Conservation (phyloP, 1,140 invertebrate species). For the Lordiphosa mommai region DNA sequence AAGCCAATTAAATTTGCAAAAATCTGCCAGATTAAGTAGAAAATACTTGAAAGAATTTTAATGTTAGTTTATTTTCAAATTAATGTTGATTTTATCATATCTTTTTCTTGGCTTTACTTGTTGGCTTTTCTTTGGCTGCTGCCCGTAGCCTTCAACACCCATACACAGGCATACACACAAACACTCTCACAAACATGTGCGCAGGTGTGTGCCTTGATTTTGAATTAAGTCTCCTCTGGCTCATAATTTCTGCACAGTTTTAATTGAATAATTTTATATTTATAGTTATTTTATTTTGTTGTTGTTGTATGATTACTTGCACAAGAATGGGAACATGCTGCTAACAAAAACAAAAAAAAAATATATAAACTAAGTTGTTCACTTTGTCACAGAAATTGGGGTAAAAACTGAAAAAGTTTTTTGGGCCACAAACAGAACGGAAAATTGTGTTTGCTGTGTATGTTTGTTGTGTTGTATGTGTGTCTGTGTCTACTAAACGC, state of each 20-base stretch:
- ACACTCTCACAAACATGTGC: constrained; percentile 54
- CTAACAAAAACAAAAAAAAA: neutral
- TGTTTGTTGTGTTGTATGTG: constrained; percentile 13
- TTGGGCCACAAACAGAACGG: constrained; percentile 38
- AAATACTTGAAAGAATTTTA: no score
- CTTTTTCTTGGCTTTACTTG: constrained; percentile 48
- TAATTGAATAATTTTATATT: constrained; percentile 41
- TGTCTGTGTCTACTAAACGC: constrained; percentile 62
- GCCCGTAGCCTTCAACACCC: constrained; percentile 64
- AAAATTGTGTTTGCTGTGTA: constrained; percentile 65
- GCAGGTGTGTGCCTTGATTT: constrained; percentile 73
- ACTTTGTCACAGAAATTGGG: constrained; percentile 16
- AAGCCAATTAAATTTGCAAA: neutral
- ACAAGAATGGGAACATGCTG: neutral
- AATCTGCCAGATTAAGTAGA: no score
- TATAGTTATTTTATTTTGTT: constrained; percentile 1
- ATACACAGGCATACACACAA: constrained; percentile 33
- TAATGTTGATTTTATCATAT: constrained; percentile 3
- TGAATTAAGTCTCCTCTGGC: constrained; percentile 26
- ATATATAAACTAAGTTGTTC: neutral
- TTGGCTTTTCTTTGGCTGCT: constrained; percentile 54
- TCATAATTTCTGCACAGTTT: constrained; percentile 41
- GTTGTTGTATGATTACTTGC: neutral
- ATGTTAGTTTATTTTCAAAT: neutral
- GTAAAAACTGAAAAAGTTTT: constrained; percentile 36